These are phyloP conservation scores for Anguilla anguilla DNA, from an alignment of 2,797 vertebrate genomes.

Conservation along the genomic window DNA sequence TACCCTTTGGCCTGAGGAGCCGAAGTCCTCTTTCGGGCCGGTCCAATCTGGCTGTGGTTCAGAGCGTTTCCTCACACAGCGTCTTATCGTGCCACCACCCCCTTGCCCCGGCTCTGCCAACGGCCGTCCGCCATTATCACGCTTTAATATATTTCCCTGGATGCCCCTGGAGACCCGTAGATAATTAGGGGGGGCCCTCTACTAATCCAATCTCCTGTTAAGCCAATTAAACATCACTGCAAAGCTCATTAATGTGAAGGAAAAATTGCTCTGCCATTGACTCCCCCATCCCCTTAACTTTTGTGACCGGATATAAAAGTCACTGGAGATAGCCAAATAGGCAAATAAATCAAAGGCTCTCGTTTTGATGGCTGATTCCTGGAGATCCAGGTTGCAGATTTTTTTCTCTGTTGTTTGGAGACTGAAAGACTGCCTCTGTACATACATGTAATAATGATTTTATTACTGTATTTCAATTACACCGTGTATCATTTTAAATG, in stretches of 20 bases:
- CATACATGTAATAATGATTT: background rate
- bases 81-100: slow-evolving; percentile 6
- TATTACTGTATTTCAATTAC: background rate
- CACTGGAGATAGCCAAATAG: slow-evolving; percentile 37
- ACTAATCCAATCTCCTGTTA: slow-evolving; percentile 64
- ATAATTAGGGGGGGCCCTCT: slow-evolving; percentile 59
- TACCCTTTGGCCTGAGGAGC: background rate
- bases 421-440: background rate
- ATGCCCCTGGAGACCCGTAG: slow-evolving; percentile 55
- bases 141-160: slow-evolving; percentile 47
- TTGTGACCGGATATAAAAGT: slow-evolving; percentile 19
- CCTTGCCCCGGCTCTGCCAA: slow-evolving; percentile 29
- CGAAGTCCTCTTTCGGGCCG: background rate
- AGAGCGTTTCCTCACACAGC: background rate
- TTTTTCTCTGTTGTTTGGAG: background rate
- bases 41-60: background rate
- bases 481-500: background rate
- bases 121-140: slow-evolving; percentile 36
- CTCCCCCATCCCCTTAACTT: slow-evolving; percentile 29
- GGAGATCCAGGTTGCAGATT: background rate
- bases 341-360: slow-evolving; percentile 37
- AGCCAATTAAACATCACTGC: slow-evolving; percentile 56
- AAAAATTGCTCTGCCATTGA: slow-evolving; percentile 47
- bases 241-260: slow-evolving; percentile 47
- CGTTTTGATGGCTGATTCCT: slow-evolving; percentile 28